Percentiles rank a stretch among this genome's conserved stretches.
These are phyloP conservation scores for Mimas tiliae DNA, from an alignment of 2,888 invertebrate genomes.

Conservation along the genomic window DNA sequence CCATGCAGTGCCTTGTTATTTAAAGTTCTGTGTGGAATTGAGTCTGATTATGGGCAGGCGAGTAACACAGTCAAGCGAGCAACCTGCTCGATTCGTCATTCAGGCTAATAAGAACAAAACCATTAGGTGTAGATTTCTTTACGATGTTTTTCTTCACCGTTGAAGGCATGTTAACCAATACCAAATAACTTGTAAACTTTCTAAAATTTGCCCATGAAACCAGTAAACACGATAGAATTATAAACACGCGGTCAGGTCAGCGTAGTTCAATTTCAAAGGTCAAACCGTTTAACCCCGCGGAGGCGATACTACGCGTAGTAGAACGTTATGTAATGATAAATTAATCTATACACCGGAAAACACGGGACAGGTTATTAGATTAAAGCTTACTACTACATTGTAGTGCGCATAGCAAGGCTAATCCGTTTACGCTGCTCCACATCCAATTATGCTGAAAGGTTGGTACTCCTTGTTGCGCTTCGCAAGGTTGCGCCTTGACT, in stretches of 20 bases:
- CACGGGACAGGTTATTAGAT: conserved; percentile 55
- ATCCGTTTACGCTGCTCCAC: conserved; percentile 60
- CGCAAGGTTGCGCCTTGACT: conserved; percentile 64
- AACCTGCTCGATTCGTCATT: too few species aligned
- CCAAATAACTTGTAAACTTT: neutral
- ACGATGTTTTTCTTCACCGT: too few species aligned
- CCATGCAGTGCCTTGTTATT: too few species aligned
- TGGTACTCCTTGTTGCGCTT: conserved; percentile 40
- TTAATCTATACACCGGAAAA: conserved; percentile 23
- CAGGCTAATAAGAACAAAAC: too few species aligned
- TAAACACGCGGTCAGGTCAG: neutral
- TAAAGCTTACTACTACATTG: conserved; percentile 44
- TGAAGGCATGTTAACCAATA: neutral
- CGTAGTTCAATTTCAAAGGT: conserved; percentile 12
- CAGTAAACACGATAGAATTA: neutral
- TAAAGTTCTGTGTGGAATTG: too few species aligned
- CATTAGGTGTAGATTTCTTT: too few species aligned
- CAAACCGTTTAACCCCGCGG: neutral
- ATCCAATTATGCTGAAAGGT: conserved; percentile 67
- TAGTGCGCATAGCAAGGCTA: conserved; percentile 57
- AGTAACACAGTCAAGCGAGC: too few species aligned
- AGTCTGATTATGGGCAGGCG: too few species aligned
- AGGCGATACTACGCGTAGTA: conserved; percentile 2
- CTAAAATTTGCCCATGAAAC: neutral
- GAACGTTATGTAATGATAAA: conserved; percentile 21